Evolutionary conservation across 2,113 vertebrate species (phyloP).

Genomic region (human (Homo sapiens)): GRCh38 chr5:38254001-38254500

Average conservation of each 20-base stretch:
- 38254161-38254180: not conserved
- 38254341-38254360: not conserved
- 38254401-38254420: no score
- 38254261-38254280: not conserved
- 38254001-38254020: not conserved
- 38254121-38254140: not conserved
- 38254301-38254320: not conserved
- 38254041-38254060: not conserved
- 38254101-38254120: not conserved
- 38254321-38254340: not conserved
- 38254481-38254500: not conserved
- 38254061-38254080: not conserved
- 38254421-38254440: not conserved
- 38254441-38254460: not conserved
- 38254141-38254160: not conserved
- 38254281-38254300: not conserved
- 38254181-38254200: not conserved
- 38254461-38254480: not conserved
- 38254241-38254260: no score
- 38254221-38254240: not conserved
- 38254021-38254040: not conserved
- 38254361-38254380: not conserved
- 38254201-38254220: not conserved
- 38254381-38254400: not conserved
- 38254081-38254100: not conserved